phyloP scores from a whole-genome alignment of 2,113 vertebrate genomes.

The Beaufortia kweichowensis region DNA sequence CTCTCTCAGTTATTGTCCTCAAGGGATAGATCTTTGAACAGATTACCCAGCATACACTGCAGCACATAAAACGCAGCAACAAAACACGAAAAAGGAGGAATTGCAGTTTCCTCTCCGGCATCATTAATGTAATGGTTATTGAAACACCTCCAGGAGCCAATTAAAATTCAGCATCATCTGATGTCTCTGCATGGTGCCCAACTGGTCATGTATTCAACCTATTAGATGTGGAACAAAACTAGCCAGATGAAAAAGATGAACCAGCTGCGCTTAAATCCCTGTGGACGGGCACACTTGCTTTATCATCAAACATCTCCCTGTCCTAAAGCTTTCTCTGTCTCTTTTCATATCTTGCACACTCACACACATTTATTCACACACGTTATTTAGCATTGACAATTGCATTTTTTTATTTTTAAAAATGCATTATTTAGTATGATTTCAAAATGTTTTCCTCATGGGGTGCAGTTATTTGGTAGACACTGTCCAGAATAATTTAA shows the following conservation, averaged over 20 bases:
- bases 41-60: constrained; percentile 62
- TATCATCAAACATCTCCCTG: constrained; percentile 26
- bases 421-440: too few species aligned
- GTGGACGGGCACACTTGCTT: constrained; percentile 30
- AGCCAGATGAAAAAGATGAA: constrained; percentile 42
- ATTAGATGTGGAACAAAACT: constrained; percentile 44
- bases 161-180: constrained; percentile 38
- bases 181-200: constrained; percentile 12
- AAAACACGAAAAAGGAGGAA: constrained; percentile 42
- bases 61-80: constrained; percentile 51
- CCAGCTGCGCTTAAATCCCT: constrained; percentile 57
- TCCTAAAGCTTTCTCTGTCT: not conserved
- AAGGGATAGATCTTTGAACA: constrained; percentile 50
- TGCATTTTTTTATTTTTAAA: too few species aligned
- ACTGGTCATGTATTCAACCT: constrained; percentile 45
- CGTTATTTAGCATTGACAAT: too few species aligned
- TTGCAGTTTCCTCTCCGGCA: constrained; percentile 12
- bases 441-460: too few species aligned
- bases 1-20: constrained; percentile 58
- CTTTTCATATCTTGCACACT: not conserved
- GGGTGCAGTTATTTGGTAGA: not conserved
- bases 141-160: constrained; percentile 42
- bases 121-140: constrained; percentile 43
- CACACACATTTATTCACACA: too few species aligned
- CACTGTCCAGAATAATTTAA: constrained; percentile 30